Evolutionary conservation across 2,113 vertebrate genomes (phyloP).

Genomic region (Echinops telfairi): DNA sequence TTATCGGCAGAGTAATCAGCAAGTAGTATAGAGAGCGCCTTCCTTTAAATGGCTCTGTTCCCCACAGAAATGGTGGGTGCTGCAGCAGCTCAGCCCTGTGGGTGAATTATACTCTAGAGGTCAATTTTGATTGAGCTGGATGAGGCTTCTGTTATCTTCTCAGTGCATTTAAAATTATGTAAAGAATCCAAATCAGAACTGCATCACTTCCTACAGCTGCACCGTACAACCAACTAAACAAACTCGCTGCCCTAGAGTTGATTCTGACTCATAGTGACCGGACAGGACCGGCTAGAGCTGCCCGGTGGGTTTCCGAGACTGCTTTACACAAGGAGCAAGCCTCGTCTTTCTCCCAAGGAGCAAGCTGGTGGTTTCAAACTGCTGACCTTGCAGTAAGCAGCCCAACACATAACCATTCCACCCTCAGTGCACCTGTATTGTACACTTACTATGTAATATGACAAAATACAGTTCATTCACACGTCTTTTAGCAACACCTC

Average conservation of each 20-base stretch:
- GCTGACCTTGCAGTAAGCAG: no score
- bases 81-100: neutral
- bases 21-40: neutral
- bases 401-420: no score
- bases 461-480: slow-evolving; percentile 10
- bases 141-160: neutral
- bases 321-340: no score
- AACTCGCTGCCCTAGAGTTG: no score
- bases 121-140: neutral
- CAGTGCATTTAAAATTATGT: neutral
- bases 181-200: neutral
- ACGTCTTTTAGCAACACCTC: neutral
- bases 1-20: slow-evolving; percentile 34
- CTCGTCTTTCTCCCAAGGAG: no score
- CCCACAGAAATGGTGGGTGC: neutral
- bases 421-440: no score
- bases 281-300: no score
- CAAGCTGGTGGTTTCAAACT: no score
- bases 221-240: no score
- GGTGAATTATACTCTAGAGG: neutral
- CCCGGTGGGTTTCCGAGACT: no score
- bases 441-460: neutral
- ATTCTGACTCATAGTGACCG: no score
- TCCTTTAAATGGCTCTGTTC: neutral
- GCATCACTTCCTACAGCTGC: neutral